A percentile compares a stretch with the other conserved stretches of the same genome.
phyloP scores from a whole-genome alignment of 2,113 vertebrate genomes.

The Neolamprologus longior region DNA sequence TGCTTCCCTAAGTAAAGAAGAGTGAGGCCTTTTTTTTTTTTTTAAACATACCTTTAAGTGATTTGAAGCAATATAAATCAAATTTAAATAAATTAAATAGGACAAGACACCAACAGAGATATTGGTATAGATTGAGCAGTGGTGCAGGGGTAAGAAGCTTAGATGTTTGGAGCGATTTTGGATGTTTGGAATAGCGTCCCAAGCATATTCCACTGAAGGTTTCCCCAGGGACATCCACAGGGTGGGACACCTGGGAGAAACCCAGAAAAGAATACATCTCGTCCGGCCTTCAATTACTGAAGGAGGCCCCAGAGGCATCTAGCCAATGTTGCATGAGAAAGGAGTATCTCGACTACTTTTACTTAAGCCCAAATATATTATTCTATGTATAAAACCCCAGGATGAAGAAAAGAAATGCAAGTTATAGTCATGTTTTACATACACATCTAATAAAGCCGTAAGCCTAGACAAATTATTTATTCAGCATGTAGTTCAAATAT shows the following conservation, averaged over 20 bases:
- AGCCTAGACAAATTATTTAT: constrained; percentile 31
- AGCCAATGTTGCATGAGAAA: accelerated
- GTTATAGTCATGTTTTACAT: not conserved
- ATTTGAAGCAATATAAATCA: not conserved
- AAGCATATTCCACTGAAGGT: not conserved
- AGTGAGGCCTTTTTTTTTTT: not conserved
- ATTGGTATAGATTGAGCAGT: not conserved
- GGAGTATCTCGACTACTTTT: not conserved
- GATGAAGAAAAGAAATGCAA: not conserved
- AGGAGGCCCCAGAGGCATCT: not conserved
- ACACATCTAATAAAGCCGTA: not conserved
- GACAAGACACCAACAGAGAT: not conserved
- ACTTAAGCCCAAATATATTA: not conserved
- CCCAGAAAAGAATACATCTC: not conserved
- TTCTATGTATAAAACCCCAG: not conserved
- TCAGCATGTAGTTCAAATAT: not conserved
- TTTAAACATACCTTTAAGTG: not conserved
- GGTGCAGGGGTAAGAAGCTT: not conserved
- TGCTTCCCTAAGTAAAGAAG: not conserved
- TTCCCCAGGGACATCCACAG: not conserved
- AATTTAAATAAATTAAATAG: accelerated
- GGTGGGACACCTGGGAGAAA: not conserved
- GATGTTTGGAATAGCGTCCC: not conserved
- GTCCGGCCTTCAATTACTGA: accelerated
- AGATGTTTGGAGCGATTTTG: not conserved